These are phyloP conservation scores for Mycteria americana DNA, from an alignment of 2,797 vertebrate species.

Conservation along the genomic window DNA sequence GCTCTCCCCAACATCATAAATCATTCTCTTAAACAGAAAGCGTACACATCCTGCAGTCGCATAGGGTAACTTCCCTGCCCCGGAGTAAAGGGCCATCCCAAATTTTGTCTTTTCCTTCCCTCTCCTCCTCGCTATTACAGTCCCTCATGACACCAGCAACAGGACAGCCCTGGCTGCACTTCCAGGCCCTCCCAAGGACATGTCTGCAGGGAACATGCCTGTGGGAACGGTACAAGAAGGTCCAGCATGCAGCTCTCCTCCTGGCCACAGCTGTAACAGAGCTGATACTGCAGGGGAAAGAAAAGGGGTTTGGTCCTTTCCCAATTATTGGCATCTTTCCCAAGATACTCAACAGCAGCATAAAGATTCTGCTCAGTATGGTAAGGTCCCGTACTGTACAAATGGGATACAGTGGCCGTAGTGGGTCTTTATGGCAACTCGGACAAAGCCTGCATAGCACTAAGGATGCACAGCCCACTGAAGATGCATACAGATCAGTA, in stretches of 20 bases:
- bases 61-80: neutral
- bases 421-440: neutral
- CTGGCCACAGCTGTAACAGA: neutral
- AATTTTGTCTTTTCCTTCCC: neutral
- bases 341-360: neutral
- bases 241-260: neutral
- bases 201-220: rapidly evolving
- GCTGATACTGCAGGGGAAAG: neutral
- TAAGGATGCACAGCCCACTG: neutral
- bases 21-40: neutral
- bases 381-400: neutral
- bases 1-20: neutral
- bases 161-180: neutral
- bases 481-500: neutral
- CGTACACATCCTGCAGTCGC: neutral
- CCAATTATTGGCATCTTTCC: neutral
- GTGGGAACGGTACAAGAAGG: neutral
- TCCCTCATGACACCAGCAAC: neutral
- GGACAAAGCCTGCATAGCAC: neutral
- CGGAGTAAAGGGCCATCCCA: neutral
- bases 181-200: neutral
- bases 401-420: neutral
- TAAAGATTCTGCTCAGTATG: neutral
- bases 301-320: neutral
- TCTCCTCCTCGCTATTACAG: neutral